A percentile compares a stretch with the other conserved stretches of the same genome.
phyloP scores from a whole-genome alignment of 2,797 vertebrate genomes.

The Neomorphus geoffroyi region DNA sequence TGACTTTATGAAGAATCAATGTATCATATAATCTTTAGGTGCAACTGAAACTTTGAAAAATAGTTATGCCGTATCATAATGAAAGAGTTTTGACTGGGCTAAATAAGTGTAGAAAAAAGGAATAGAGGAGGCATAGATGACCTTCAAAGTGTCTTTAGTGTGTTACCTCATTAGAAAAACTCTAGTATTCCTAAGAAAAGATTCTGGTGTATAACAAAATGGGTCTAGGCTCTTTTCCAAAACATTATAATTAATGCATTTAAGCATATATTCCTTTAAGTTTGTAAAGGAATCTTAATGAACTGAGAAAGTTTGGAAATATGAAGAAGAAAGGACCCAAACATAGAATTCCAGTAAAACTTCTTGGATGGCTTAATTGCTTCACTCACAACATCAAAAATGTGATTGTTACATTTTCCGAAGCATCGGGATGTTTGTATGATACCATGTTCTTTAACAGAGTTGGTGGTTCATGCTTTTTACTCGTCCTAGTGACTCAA shows the following conservation, averaged over 20 bases:
- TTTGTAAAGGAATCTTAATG: not conserved
- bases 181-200: not conserved
- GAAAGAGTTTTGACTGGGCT: not conserved
- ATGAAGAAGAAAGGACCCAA: not conserved
- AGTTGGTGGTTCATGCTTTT: not conserved
- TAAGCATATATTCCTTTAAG: not conserved
- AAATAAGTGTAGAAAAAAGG: not conserved
- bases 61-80: not conserved
- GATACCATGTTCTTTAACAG: not conserved
- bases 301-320: not conserved
- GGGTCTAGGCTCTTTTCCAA: not conserved
- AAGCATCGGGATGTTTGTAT: not conserved
- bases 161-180: not conserved
- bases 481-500: not conserved
- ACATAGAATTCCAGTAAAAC: not conserved
- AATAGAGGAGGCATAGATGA: not conserved
- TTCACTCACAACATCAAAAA: not conserved
- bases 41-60: not conserved
- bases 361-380: not conserved
- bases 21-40: not conserved
- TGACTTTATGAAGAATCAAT: not conserved
- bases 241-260: not conserved
- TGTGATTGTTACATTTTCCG: not conserved
- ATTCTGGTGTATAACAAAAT: not conserved
- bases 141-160: not conserved